Evolutionary conservation across 2,113 vertebrate genomes (phyloP).

Genomic region (Poeciliopsis turrubarensis): DNA sequence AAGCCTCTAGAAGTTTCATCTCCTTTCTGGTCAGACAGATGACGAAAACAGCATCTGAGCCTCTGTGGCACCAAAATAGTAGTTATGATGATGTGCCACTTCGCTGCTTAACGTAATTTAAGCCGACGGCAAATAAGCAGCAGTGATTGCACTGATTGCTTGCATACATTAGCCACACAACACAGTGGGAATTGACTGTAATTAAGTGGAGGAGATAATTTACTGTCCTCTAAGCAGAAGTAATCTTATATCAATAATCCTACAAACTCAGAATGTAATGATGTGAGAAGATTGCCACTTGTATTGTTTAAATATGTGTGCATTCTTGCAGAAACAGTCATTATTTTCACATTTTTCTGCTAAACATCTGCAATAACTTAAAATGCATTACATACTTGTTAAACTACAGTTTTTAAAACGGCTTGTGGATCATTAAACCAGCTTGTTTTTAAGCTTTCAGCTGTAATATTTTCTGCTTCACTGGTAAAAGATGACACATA

Average conservation of each 20-base stretch:
- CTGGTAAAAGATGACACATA: neutral
- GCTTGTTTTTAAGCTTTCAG: neutral
- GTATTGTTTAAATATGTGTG: neutral
- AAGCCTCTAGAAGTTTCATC: conserved; percentile 9
- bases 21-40: neutral
- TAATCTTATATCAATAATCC: neutral
- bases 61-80: conserved; percentile 1
- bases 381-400: neutral
- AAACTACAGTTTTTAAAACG: neutral
- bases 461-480: neutral
- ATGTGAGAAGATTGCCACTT: neutral
- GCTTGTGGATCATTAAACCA: neutral
- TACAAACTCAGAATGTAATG: neutral
- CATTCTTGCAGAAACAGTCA: neutral
- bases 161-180: conserved; percentile 41
- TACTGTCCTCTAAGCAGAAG: conserved; percentile 2
- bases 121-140: conserved; percentile 48
- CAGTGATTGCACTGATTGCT: conserved; percentile 35
- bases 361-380: neutral
- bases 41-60: conserved; percentile 3
- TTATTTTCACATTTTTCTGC: neutral
- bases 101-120: conserved; percentile 43
- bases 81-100: conserved; percentile 31
- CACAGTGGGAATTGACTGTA: conserved; percentile 27
- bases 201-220: conserved; percentile 52